Conservation (phyloP, 2,797 vertebrate species). For the Percopsis omiscomaycus region DNA sequence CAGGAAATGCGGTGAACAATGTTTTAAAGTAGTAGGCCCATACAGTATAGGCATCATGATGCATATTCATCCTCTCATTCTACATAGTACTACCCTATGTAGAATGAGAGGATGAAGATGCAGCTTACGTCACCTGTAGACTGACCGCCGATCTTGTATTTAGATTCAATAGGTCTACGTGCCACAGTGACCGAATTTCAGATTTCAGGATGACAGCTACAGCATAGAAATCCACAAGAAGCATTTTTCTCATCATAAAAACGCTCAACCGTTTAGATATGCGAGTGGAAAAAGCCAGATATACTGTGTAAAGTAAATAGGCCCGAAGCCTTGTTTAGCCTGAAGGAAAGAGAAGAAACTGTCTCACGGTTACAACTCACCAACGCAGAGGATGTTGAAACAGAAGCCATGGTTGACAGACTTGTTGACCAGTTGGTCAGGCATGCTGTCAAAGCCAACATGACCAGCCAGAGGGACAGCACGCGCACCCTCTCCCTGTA, state of each 20-base stretch:
- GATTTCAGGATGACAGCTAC: too few species aligned
- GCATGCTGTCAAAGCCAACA: conserved; percentile 99
- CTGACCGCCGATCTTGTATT: conserved; percentile 1
- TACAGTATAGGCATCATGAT: too few species aligned
- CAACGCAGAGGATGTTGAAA: conserved; percentile 99
- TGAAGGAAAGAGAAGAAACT: conserved; percentile 21
- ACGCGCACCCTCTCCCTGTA: conserved; percentile 90
- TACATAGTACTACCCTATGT: too few species aligned
- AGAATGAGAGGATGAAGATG: too few species aligned
- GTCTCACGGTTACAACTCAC: conserved; percentile 76
- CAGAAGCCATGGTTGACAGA: conserved; percentile 97
- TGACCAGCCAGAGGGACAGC: conserved; percentile 92
- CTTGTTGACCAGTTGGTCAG: conserved; percentile 99
- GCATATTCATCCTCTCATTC: too few species aligned
- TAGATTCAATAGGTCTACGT: not conserved
- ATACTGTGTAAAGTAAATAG: conserved; percentile 39
- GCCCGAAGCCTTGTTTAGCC: conserved; percentile 28
- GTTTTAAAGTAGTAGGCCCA: too few species aligned
- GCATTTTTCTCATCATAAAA: conserved; percentile 15
- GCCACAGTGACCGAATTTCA: too few species aligned
- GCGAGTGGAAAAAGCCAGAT: conserved; percentile 39
- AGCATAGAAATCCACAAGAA: too few species aligned
- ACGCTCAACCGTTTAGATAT: not conserved
- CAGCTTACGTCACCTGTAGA: not conserved
- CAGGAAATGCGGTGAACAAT: too few species aligned